Base-by-base conservation (phyloP, 2,113 vertebrate species). In the Oreochromis aureus region DNA sequence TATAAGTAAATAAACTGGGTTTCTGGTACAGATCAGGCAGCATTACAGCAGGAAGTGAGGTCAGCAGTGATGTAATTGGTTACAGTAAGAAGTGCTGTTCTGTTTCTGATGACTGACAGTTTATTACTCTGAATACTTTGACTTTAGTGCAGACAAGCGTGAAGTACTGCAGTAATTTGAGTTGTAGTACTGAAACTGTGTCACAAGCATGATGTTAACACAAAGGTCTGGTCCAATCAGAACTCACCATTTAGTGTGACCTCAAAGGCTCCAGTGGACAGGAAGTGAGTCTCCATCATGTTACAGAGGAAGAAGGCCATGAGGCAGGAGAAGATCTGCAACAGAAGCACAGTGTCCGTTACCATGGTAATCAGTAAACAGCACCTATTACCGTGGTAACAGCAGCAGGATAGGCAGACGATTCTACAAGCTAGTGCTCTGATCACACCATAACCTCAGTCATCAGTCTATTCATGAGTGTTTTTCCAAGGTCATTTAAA, bases 261-360 rank as follows among this genome's bases (percentile, higher is more conserved):
- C 85, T 97, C 96, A 30, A 97, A 97, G 39, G 96, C 96, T 84
- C 96, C 96, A 1, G 96, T 97, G 4, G 96, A 97, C 88, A 97
- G 89, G 87, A 96, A 96, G 89, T 97, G 95, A 7, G 96, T 97
- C 94, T 97, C 96, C 90, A 97, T 83, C 96, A 97, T 97, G 92
- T 97, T 97, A 76, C 94, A 96, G 59, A 97, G 88, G 89, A 97
- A 97, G 88, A 97, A 97, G 2, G 91, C 93, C 96, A 97, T 97
- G 30, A 97, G 91, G 89, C 96, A 97, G 4, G 96, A 97, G 89
- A 97, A 97, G 83, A 97, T 96, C 96, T 97, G 94, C 63, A 69
- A 69, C 19, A 41, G 6, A 41, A 69, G n/a, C 12, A 69, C 36
- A 69, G 11, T 13, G 11, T 4, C 34, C 5, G 2, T 58, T 83